Base-by-base conservation (phyloP, 2,113 vertebrate genomes). In the Tachysurus fulvidraco region DNA sequence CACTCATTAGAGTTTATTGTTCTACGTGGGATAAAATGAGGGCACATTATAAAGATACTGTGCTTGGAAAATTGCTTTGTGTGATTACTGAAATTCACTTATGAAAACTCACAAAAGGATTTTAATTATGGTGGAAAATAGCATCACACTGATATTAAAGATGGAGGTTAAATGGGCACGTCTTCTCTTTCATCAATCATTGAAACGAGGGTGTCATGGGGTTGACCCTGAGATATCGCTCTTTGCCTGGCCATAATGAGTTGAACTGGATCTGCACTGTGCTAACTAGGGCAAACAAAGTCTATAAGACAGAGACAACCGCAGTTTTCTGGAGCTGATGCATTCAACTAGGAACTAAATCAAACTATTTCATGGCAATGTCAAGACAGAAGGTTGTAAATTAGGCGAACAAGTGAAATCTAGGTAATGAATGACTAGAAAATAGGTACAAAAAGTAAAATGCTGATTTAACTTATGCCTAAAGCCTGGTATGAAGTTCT, bases 171-270 rank as follows among this genome's bases (percentile, higher is more conserved):
- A 88, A 89, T 83, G 44, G 81, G 69, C 81, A 85, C 21, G n/a
- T 36, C 79, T 73, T 80, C 41, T 57, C 83, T 81, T 91, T 86
- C 86, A 89, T 89, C 86, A 83, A 89, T 91, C 86, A 88, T 41
- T 82, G 57, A 83, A 87, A 85, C 55, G 78, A 76, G 83, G 30
- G 46, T 88, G 90, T 89, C 76, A 83, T 78, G 82, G 10, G 46
- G 25, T 82, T 80, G 90, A 91, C 90, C 82, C 73, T 73, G 41
- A 85, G 84, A 83, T 30, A 86, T 89, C 81, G 67, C 79, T 90
- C 87, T 88, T 87, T 88, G 87, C 84, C 30, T 62, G 67, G 71
- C 59, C 83, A 85, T 89, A 90, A 90, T 90, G 88, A 88, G 81
- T 76, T 8, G 36, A 88, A 77, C 64, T 54, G 76, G 36, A 85